phyloP scores from a whole-genome alignment of 92 coral and sea anemone genomes.

The Actinostola sp. region DNA sequence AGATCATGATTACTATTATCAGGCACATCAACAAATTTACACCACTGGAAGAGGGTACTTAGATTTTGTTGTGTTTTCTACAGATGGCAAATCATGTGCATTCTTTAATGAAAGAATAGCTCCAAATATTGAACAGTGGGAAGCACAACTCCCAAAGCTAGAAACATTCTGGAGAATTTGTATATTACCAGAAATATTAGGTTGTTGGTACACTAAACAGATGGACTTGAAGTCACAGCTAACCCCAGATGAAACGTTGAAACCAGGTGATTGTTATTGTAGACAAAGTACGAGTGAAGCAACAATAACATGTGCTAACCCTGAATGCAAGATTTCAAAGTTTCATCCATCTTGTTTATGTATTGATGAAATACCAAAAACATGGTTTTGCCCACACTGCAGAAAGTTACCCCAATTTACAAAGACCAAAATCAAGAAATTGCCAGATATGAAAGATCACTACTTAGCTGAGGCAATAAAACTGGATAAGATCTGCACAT shows the following conservation, averaged over 20 bases:
- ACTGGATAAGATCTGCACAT: constrained; percentile 25
- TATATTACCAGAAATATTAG: constrained; percentile 60
- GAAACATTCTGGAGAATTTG: constrained; percentile 67
- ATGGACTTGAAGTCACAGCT: not conserved
- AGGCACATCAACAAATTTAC: constrained; percentile 53
- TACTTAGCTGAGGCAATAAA: constrained; percentile 10
- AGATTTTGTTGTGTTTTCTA: constrained; percentile 51
- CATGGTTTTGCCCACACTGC: constrained; percentile 42
- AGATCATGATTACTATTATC: constrained; percentile 47
- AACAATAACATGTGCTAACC: constrained; percentile 54
- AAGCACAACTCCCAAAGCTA: constrained; percentile 44
- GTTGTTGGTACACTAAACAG: constrained; percentile 73
- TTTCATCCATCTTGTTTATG: constrained; percentile 53
- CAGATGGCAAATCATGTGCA: constrained; percentile 20
- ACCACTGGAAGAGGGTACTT: constrained; percentile 26
- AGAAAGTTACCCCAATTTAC: constrained; percentile 38
- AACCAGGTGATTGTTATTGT: constrained; percentile 31
- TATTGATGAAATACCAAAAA: constrained; percentile 25
- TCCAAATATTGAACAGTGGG: constrained; percentile 35
- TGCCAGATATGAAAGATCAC: not conserved
- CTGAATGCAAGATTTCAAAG: constrained; percentile 43
- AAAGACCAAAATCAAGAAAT: not conserved
- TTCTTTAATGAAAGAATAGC: constrained; percentile 44
- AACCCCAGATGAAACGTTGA: not conserved
- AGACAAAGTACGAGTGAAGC: constrained; percentile 31